Conservation (phyloP, 1,140 invertebrate genomes). For the Drosophila yakuba region DNA sequence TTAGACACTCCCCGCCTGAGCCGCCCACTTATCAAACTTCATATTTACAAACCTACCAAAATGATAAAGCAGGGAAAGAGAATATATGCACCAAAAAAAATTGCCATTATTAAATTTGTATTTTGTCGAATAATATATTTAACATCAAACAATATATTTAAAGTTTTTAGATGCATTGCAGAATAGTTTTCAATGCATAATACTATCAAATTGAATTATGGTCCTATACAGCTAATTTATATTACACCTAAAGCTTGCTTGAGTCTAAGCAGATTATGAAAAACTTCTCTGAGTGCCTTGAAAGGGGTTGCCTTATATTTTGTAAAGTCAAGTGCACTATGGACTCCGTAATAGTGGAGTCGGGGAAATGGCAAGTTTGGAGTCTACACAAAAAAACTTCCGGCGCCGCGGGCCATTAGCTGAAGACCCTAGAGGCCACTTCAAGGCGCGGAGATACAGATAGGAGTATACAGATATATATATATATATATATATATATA, state of each 20-base stretch:
- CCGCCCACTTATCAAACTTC: constrained; percentile 76
- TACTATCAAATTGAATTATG: no score
- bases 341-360: constrained; percentile 22
- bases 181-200: no score
- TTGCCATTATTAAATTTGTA: not conserved
- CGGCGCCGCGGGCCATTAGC: constrained; percentile 77
- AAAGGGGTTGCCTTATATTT: constrained; percentile 24
- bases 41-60: constrained; percentile 67
- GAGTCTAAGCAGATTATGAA: not conserved
- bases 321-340: constrained; percentile 38
- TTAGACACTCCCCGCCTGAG: constrained; percentile 18
- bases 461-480: not conserved
- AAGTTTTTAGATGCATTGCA: no score
- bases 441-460: constrained; percentile 42
- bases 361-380: constrained; percentile 11
- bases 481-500: constrained; percentile 9
- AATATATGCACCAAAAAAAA: constrained; percentile 9
- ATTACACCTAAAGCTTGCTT: no score
- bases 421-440: constrained; percentile 70
- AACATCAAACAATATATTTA: no score
- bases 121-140: no score
- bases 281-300: not conserved
- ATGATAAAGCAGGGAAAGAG: constrained; percentile 9
- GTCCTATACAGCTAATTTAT: no score
- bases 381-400: constrained; percentile 50